phyloP scores from a whole-genome alignment of 2,797 vertebrate genomes.

The Harpagifer antarcticus region DNA sequence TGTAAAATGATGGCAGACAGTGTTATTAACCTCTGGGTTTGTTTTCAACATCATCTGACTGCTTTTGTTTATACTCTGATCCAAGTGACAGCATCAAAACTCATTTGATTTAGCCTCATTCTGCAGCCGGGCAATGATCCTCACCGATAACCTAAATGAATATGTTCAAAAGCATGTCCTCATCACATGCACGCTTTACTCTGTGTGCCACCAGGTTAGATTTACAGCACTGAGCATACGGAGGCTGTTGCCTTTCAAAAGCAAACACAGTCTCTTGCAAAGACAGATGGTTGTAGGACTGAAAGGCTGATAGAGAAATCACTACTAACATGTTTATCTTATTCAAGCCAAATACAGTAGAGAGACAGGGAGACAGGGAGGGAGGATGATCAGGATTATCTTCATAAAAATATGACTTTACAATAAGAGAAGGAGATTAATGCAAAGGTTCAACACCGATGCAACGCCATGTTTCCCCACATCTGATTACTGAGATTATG shows the following conservation, averaged over 20 bases:
- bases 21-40: background rate
- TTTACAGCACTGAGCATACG: constrained; percentile 44
- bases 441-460: constrained; percentile 14
- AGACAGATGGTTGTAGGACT: constrained; percentile 61
- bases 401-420: constrained; percentile 28
- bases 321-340: constrained; percentile 41
- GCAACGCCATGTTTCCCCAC: constrained; percentile 25
- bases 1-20: background rate
- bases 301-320: constrained; percentile 51
- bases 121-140: constrained; percentile 4
- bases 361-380: background rate
- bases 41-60: background rate
- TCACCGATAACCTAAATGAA: constrained; percentile 2
- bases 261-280: constrained; percentile 44
- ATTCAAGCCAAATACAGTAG: constrained; percentile 38
- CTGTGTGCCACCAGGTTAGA: constrained; percentile 35
- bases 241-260: constrained; percentile 45
- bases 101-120: background rate
- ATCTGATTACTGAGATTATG: constrained; percentile 48
- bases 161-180: constrained; percentile 12
- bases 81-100: background rate
- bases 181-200: constrained; percentile 19
- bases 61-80: constrained; percentile 7
- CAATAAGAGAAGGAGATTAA: constrained; percentile 28
- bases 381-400: background rate